Evolutionary conservation across 2,113 vertebrate species (phyloP).

Genomic region (Etheostoma cragini): DNA sequence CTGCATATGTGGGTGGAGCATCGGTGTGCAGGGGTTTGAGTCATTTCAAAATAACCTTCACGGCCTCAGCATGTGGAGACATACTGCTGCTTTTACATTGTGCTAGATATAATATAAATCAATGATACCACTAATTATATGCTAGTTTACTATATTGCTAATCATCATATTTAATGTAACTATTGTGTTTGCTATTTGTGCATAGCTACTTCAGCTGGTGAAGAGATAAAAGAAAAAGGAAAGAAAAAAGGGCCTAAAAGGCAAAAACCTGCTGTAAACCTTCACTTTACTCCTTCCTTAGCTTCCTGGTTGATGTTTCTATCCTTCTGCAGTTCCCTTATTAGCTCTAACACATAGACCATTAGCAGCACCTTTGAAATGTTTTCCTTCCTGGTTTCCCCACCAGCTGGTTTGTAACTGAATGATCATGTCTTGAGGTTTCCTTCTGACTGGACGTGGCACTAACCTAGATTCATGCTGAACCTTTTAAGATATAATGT

Average conservation of each 20-base stretch:
- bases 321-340: constrained; percentile 18
- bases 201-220: not conserved
- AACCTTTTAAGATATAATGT: not conserved
- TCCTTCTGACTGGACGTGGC: not conserved
- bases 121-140: not conserved
- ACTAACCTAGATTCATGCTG: not conserved
- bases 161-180: not conserved
- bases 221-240: not conserved
- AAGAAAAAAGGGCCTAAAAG: not conserved
- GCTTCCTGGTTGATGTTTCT: constrained; percentile 9
- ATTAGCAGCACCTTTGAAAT: constrained; percentile 22
- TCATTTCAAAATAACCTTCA: not conserved
- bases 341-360: not conserved
- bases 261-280: not conserved
- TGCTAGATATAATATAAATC: not conserved
- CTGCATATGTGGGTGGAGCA: not conserved
- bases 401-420: constrained; percentile 9
- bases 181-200: not conserved
- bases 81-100: not conserved
- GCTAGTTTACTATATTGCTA: not conserved
- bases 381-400: not conserved
- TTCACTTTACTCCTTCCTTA: not conserved
- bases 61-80: not conserved
- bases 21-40: not conserved
- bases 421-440: constrained; percentile 8